Evolutionary conservation across 1,140 invertebrate species (phyloP).

Genomic region (Drosophila pachea): DNA sequence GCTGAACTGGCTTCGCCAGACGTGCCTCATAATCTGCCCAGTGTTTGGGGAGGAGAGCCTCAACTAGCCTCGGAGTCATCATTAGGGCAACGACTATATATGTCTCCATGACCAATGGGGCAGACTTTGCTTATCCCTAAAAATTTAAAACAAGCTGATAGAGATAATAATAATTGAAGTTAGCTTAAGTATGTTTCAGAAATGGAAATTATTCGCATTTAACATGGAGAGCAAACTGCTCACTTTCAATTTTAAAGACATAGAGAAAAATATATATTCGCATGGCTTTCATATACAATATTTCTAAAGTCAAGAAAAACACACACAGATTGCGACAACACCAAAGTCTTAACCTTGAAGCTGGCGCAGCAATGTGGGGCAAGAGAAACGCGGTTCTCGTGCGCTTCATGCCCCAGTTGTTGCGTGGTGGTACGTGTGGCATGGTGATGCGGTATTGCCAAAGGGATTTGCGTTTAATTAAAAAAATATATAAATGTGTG

Average conservation of each 20-base stretch:
- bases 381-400: slow-evolving; percentile 5
- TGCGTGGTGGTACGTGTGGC: slow-evolving; percentile 52
- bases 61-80: slow-evolving; percentile 37
- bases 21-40: slow-evolving; percentile 67
- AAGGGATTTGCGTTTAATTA: slow-evolving; percentile 74
- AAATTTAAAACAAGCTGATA: too few relatives aligned
- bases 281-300: not conserved
- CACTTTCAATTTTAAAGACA: not conserved
- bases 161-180: too few relatives aligned
- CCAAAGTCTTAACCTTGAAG: slow-evolving; percentile 65
- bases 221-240: not conserved
- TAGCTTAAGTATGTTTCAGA: too few relatives aligned
- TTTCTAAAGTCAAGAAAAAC: not conserved
- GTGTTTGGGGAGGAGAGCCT: slow-evolving; percentile 50
- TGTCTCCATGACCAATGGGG: not conserved
- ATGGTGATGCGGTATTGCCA: slow-evolving; percentile 45
- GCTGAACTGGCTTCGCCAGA: slow-evolving; percentile 42
- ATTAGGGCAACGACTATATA: slow-evolving; percentile 34
- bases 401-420: slow-evolving; percentile 37
- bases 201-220: not conserved
- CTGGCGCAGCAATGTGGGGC: slow-evolving; percentile 45
- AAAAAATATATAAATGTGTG: slow-evolving; percentile 70
- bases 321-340: slow-evolving; percentile 16
- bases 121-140: too few relatives aligned
- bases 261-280: not conserved